Conservation (phyloP, 2,888 invertebrate species). For the Sturmia bella region DNA sequence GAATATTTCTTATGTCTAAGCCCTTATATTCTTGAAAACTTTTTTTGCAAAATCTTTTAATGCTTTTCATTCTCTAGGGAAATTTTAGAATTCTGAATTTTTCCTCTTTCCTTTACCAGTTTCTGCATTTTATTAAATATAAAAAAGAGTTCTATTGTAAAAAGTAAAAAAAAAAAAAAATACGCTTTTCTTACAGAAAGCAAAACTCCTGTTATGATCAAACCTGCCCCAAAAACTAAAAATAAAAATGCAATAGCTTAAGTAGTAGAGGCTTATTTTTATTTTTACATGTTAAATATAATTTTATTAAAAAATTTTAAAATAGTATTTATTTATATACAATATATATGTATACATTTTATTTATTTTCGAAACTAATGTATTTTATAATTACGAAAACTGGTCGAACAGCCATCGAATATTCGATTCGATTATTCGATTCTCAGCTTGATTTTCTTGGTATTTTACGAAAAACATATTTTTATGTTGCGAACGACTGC, state of each 20-base stretch:
- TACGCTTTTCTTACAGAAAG: slow-evolving; percentile 15
- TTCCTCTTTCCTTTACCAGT: slow-evolving; percentile 47
- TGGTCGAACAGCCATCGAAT: too few relatives aligned
- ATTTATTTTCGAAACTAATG: neutral
- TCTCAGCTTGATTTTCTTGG: too few relatives aligned
- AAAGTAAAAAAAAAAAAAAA: neutral
- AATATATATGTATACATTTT: slow-evolving; percentile 10
- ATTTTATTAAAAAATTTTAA: slow-evolving; percentile 4
- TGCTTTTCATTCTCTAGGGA: too few relatives aligned
- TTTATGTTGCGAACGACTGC: too few relatives aligned
- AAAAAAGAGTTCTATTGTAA: neutral
- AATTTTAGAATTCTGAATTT: too few relatives aligned
- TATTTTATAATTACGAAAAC: neutral
- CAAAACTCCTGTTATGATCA: slow-evolving; percentile 12
- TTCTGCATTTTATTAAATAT: slow-evolving; percentile 37
- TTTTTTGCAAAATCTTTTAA: neutral
- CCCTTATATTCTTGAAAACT: neutral
- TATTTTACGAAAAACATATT: too few relatives aligned
- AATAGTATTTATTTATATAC: slow-evolving; percentile 50
- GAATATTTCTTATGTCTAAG: too few relatives aligned
- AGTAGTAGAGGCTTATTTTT: slow-evolving; percentile 67
- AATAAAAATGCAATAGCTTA: slow-evolving; percentile 65
- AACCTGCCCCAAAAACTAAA: slow-evolving; percentile 33
- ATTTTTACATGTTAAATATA: slow-evolving; percentile 18
- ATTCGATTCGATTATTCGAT: too few relatives aligned